These are phyloP conservation scores for Astropecten irregularis DNA, from an alignment of 53 echinoderm and acorn worm genomes.

Conservation along the genomic window DNA sequence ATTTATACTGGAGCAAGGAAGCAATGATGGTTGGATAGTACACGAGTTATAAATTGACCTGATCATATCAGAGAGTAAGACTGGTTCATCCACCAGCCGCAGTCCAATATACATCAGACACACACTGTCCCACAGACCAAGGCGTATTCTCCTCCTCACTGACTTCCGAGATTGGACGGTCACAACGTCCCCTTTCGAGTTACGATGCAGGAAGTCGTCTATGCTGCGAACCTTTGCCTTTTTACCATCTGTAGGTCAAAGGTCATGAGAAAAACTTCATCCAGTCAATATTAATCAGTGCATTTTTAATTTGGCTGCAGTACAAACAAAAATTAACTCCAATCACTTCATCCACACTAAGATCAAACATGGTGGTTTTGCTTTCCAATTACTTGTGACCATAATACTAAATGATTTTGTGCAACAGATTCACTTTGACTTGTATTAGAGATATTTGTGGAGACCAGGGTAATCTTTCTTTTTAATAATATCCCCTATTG, in stretches of 20 bases:
- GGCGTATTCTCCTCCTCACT: not conserved
- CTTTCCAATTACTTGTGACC: no score
- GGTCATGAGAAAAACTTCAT: not conserved
- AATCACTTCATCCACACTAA: not conserved
- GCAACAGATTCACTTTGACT: no score
- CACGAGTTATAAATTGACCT: no score
- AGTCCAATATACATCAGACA: slow-evolving; percentile 76
- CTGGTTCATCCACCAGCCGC: slow-evolving; percentile 52
- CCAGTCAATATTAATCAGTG: not conserved
- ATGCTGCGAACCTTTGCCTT: not conserved
- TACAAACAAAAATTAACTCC: not conserved
- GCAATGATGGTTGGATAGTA: no score
- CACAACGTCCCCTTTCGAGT: not conserved
- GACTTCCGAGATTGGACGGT: not conserved
- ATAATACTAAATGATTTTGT: no score
- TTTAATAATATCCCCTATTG: no score
- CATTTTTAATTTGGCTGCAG: not conserved
- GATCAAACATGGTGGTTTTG: no score
- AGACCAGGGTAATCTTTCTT: no score
- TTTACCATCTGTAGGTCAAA: not conserved
- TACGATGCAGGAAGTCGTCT: slow-evolving; percentile 24
- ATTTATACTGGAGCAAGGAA: no score
- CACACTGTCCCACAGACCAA: slow-evolving; percentile 48
- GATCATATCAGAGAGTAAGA: slow-evolving; percentile 66
- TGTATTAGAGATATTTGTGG: no score